These are phyloP conservation scores for Gobio occitaniae DNA, from an alignment of 2,797 vertebrate species.

Conservation along the genomic window DNA sequence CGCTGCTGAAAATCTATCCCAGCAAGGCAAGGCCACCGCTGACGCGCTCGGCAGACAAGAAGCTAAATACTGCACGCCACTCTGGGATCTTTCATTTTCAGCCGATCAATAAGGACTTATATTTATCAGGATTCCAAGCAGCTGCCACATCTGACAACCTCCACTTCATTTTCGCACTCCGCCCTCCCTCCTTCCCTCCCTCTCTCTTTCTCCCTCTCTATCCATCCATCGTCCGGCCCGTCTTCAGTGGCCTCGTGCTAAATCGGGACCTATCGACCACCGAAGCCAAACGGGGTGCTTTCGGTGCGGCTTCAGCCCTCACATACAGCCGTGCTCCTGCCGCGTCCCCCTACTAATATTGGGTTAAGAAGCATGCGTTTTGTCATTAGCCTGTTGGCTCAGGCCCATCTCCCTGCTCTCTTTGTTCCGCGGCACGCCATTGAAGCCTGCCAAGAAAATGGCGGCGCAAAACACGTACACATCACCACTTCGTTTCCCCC, in stretches of 20 bases:
- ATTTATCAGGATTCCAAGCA: slow-evolving; percentile 99
- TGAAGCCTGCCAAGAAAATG: slow-evolving; percentile 60
- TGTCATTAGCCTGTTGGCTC: slow-evolving; percentile 94
- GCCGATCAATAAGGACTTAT: slow-evolving; percentile 99
- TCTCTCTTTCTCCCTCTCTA: slow-evolving; percentile 37
- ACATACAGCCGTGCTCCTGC: slow-evolving; percentile 33
- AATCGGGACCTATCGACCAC: slow-evolving; percentile 87
- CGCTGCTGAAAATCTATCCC: slow-evolving; percentile 95
- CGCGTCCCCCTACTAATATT: slow-evolving; percentile 71
- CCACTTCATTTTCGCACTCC: slow-evolving; percentile 95
- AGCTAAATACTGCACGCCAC: slow-evolving; percentile 98
- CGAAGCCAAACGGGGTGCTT: slow-evolving; percentile 76
- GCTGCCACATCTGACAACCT: slow-evolving; percentile 99
- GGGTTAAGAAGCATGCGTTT: slow-evolving; percentile 89
- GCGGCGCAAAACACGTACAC: slow-evolving; percentile 41
- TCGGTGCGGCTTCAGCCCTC: slow-evolving; percentile 78
- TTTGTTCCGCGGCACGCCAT: slow-evolving; percentile 87
- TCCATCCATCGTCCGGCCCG: slow-evolving; percentile 42
- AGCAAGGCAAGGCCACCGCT: slow-evolving; percentile 91
- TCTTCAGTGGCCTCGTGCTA: slow-evolving; percentile 72
- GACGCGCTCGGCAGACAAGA: slow-evolving; percentile 92
- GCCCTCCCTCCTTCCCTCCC: slow-evolving; percentile 63
- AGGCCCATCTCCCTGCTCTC: slow-evolving; percentile 77
- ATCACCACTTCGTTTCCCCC: slow-evolving; percentile 37
- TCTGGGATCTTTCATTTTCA: slow-evolving; percentile 99